Evolutionary conservation across 2,888 invertebrate species (phyloP), one percentile per base, ranked within the genome.

Genomic region (Parnassius apollo): DNA sequence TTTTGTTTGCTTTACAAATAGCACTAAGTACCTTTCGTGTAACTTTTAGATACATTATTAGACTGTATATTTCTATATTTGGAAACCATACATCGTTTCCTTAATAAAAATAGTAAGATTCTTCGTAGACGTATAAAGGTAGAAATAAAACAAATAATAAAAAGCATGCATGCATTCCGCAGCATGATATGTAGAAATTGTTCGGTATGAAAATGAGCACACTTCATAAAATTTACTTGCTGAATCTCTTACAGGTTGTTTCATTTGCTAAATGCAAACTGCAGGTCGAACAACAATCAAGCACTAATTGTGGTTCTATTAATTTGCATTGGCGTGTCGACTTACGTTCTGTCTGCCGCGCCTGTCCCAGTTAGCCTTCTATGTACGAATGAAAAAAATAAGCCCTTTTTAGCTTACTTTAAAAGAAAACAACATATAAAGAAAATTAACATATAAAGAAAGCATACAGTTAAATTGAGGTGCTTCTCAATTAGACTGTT

Each of bases 291-390:
- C 81, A 81, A 85, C 86, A 86, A 86, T 87, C 80, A 80, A 80
- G 82, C 77, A 76, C 84, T 86, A 87, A 88, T 87, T 88, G 87
- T 82, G 81, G 88, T 88, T 87, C 84, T 76, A 78, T 82, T 85
- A 86, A 88, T 87, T 88, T 86, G 83, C 85, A 88, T 86, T 78
- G 78, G 78, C 73, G 75, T 76, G 68, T 71, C 75, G 70, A 75
- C 76, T 79, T 77, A 71, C 74, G 69, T 54, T 53, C 73, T 69
- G 69, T 69, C 71, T 68, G 74, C 71, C 71, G 73, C 73, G 67
- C 74, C 70, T 70, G 68, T 68, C 64, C 69, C 68, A 75, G 70
- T 74, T 75, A 70, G 69, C 72, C 66, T 72, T 71, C 67, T 73
- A 11, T 42, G 35, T 48, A 54, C 45, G 55, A 13, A 61, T 35